Base-by-base conservation (phyloP, 1,140 invertebrate species). In the Drosophila setifemur region DNA sequence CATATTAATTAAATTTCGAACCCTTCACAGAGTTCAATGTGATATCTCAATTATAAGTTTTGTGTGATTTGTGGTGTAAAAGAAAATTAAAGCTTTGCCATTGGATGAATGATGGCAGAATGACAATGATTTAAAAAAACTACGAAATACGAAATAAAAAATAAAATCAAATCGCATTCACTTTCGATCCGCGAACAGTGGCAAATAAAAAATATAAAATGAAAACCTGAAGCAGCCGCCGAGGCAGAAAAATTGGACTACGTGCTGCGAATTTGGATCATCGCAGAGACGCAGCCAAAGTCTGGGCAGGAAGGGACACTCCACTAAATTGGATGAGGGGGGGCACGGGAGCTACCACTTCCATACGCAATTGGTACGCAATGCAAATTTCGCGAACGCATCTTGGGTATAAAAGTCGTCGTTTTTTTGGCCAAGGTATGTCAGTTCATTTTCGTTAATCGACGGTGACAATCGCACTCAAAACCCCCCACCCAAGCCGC, bases 371-470 rank as follows among this genome's bases (percentile, higher is more conserved):
- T 61, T 77, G 53, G 54, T 52, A 73, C 45, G 68, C 70, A 69
- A 81, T 83, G 78, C 78, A 79, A 85, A 85, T 86, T 81, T 86
- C 21, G 81, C 81, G 67, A 57, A 72, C 70, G 70, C 45, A 48
- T 61, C 45, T 39, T 37, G 33, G 50, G 81, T 90, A 90, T 90
- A 90, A 90, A 90, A 90, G 83, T 60, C 66, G 40, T 45, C 49
- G 55, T 26, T n/a, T 52, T 73, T 88, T 78, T 88, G 76, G 60
- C 61, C 60, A 83, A 45, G 49, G 76, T 48, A 90, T 89, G 88
- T 90, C 89, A 90, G 89, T 90, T 90, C 64, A 89, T 69, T 87
- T 90, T 89, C 68, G 77, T 73, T 78, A 90, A 86, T 79, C 86
- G 73, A 90, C 85, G 66, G 89, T 90, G 82, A 81, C 64, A 90